A percentile compares a stretch with the other conserved stretches of the same genome.
phyloP scores from a whole-genome alignment of 64 coral and sea anemone species.

The Platygyra sinensis region DNA sequence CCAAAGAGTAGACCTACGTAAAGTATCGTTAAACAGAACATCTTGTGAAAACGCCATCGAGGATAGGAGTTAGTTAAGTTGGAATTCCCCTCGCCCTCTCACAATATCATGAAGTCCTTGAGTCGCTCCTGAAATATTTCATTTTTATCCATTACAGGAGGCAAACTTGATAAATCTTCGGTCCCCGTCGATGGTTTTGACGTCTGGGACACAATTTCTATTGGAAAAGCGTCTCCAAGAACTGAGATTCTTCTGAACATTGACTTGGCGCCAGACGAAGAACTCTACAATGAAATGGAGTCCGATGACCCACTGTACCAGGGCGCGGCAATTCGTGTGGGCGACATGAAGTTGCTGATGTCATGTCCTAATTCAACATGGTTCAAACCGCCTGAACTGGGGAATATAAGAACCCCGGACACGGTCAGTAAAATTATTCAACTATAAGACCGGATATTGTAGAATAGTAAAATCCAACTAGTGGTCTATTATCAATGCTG shows the following conservation, averaged over 20 bases:
- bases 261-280: constrained; percentile 7
- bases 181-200: constrained; percentile 44
- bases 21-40: too few species aligned
- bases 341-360: constrained; percentile 54
- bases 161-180: not conserved
- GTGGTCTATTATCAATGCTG: too few species aligned
- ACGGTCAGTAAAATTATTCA: constrained; percentile 12
- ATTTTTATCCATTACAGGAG: not conserved
- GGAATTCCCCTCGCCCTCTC: too few species aligned
- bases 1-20: too few species aligned
- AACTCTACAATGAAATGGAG: not conserved
- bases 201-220: constrained; percentile 57
- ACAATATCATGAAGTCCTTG: too few species aligned
- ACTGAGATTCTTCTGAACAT: constrained; percentile 65
- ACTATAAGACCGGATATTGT: too few species aligned
- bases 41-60: too few species aligned
- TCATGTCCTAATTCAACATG: constrained; percentile 38
- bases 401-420: not conserved
- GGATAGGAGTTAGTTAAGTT: too few species aligned
- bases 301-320: not conserved
- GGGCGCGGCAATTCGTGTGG: constrained; percentile 58
- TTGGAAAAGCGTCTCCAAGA: constrained; percentile 44
- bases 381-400: constrained; percentile 55
- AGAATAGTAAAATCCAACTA: too few species aligned
- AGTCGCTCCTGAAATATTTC: not conserved